A percentile compares a stretch with the other conserved stretches of the same genome.
Conservation (phyloP, 1,140 invertebrate genomes). For the Brachionus manjavacas region DNA sequence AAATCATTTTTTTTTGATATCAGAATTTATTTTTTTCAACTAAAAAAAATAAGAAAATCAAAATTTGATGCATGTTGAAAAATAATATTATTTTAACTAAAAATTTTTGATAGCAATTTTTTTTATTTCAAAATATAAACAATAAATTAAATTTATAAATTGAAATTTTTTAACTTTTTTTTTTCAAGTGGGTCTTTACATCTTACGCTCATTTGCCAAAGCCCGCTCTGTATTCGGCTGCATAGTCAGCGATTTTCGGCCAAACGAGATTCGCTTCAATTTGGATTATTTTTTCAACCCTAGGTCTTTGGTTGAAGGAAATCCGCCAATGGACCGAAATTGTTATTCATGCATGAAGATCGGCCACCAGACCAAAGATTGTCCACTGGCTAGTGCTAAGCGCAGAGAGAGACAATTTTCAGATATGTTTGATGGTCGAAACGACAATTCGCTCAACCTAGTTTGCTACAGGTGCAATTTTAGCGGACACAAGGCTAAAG, state of each 20-base stretch:
- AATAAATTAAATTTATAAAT: no score
- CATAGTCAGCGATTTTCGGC: constrained; percentile 8
- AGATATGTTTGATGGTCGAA: background rate
- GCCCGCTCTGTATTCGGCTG: constrained; percentile 12
- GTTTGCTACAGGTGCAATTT: background rate
- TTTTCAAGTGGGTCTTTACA: constrained; percentile 30
- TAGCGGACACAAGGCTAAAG: constrained; percentile 34
- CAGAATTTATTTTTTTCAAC: no score
- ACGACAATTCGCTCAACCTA: background rate
- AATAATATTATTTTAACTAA: no score
- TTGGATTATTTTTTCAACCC: constrained; percentile 59
- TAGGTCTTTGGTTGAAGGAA: constrained; percentile 54
- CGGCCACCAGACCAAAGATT: constrained; percentile 63
- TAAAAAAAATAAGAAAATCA: no score
- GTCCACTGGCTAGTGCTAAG: constrained; percentile 51
- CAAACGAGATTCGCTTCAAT: constrained; percentile 3
- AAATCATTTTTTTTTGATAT: no score
- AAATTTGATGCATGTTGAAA: no score
- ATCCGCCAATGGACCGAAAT: constrained; percentile 61
- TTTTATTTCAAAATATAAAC: no score
- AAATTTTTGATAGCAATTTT: no score
- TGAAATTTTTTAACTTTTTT: no score
- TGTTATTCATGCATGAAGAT: constrained; percentile 63
- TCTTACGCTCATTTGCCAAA: constrained; percentile 35
- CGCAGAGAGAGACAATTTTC: constrained; percentile 45